A percentile compares a stretch with the other conserved stretches of the same genome.
Evolutionary conservation across 2,113 vertebrate genomes (phyloP).

Genomic region (Clarias magur): DNA sequence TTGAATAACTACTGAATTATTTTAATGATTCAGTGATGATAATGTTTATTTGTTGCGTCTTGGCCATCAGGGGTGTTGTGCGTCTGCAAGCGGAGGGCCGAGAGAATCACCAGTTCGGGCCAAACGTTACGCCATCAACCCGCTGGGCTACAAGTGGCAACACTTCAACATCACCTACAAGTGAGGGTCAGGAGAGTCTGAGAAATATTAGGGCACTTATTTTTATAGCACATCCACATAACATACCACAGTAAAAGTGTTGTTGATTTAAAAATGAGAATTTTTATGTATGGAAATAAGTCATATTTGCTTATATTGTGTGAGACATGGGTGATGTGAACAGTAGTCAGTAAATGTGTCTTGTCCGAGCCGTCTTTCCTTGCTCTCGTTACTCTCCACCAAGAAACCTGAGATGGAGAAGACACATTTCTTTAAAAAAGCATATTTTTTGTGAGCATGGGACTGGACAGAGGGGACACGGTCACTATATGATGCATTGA

Average conservation of each 20-base stretch:
- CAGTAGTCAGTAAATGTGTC: neutral
- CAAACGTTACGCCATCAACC: constrained; percentile 67
- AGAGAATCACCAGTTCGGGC: constrained; percentile 30
- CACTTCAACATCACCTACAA: constrained; percentile 72
- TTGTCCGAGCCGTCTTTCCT: neutral
- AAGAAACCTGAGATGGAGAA: neutral
- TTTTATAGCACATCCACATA: neutral
- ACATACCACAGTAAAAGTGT: neutral
- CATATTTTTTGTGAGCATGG: neutral
- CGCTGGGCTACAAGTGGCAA: constrained; percentile 68
- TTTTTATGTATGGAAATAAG: neutral
- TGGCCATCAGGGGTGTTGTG: neutral
- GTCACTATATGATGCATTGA: neutral
- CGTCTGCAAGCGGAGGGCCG: neutral
- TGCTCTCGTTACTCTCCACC: neutral
- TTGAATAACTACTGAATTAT: neutral
- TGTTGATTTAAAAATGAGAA: neutral
- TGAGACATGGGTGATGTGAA: neutral
- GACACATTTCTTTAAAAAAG: neutral
- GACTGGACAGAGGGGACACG: neutral
- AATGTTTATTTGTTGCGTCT: neutral
- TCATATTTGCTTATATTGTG: neutral
- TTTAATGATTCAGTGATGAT: neutral
- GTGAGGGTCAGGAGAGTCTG: constrained; percentile 51
- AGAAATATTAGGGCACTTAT: neutral